Evolutionary conservation across 2,888 invertebrate genomes (phyloP).

Genomic region (Xanthorhoe spadicearia): DNA sequence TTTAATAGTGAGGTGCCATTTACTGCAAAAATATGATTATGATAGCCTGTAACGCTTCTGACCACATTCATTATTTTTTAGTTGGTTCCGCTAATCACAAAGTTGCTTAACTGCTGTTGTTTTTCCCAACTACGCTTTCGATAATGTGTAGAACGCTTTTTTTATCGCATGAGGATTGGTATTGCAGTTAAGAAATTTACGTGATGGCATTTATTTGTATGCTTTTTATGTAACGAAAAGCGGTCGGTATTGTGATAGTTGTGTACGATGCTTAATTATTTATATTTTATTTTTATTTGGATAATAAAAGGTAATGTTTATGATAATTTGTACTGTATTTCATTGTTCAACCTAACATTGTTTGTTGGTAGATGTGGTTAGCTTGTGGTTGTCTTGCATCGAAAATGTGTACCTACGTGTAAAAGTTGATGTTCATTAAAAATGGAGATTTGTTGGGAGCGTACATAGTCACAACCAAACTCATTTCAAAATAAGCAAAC

Average conservation of each 20-base stretch:
- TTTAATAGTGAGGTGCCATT: conserved; percentile 79
- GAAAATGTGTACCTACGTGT: background rate
- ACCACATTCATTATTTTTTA: conserved; percentile 60
- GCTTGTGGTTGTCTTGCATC: conserved; percentile 51
- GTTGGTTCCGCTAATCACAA: conserved; percentile 54
- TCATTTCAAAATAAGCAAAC: background rate
- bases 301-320: conserved; percentile 77
- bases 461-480: background rate
- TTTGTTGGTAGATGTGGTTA: conserved; percentile 47
- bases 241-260: conserved; percentile 78
- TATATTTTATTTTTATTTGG: conserved; percentile 71
- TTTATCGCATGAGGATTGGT: conserved; percentile 33
- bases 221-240: conserved; percentile 45
- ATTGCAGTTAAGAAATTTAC: conserved; percentile 61
- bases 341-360: conserved; percentile 67
- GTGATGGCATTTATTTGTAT: conserved; percentile 49
- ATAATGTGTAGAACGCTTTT: conserved; percentile 35
- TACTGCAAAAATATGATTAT: conserved; percentile 68
- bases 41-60: conserved; percentile 64
- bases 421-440: conserved; percentile 7
- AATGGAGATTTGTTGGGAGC: conserved; percentile 2
- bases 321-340: conserved; percentile 68
- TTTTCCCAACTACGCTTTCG: conserved; percentile 31
- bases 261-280: conserved; percentile 79
- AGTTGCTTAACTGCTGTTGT: conserved; percentile 58